These are phyloP conservation scores for Ptychodera flava DNA, from an alignment of 35 echinoderm and acorn worm species.

Conservation along the genomic window DNA sequence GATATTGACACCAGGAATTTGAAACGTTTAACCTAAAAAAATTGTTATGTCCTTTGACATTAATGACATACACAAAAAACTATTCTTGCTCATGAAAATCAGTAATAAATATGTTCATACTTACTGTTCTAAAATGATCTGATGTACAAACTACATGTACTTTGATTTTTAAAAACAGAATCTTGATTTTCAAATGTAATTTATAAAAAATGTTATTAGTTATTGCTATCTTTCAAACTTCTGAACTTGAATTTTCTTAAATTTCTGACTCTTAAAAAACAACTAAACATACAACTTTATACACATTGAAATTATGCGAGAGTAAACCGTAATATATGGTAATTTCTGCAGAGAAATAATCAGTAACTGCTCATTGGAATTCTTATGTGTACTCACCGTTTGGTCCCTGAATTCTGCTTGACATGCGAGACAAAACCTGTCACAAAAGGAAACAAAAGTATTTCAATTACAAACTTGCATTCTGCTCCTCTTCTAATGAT, in stretches of 20 bases:
- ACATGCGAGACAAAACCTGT: constrained; percentile 56
- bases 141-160: not conserved
- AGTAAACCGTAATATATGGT: not conserved
- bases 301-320: not conserved
- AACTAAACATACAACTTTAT: not conserved
- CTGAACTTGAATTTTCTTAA: too few relatives aligned
- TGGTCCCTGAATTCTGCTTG: constrained; percentile 53
- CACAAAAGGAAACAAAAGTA: constrained; percentile 10
- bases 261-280: too few relatives aligned
- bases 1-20: not conserved
- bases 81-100: not conserved
- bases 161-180: too few relatives aligned
- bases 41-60: too few relatives aligned
- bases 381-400: constrained; percentile 32
- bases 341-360: not conserved
- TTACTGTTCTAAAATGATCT: not conserved
- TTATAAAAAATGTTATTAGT: too few relatives aligned
- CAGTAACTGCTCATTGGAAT: not conserved
- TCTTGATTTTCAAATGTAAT: too few relatives aligned
- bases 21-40: too few relatives aligned
- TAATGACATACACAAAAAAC: not conserved
- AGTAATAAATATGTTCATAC: not conserved
- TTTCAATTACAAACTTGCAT: not conserved
- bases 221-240: too few relatives aligned
- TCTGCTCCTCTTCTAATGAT: not conserved